These are phyloP conservation scores for Cheilosia urbana DNA, from an alignment of 2,888 invertebrate genomes.

Conservation along the genomic window DNA sequence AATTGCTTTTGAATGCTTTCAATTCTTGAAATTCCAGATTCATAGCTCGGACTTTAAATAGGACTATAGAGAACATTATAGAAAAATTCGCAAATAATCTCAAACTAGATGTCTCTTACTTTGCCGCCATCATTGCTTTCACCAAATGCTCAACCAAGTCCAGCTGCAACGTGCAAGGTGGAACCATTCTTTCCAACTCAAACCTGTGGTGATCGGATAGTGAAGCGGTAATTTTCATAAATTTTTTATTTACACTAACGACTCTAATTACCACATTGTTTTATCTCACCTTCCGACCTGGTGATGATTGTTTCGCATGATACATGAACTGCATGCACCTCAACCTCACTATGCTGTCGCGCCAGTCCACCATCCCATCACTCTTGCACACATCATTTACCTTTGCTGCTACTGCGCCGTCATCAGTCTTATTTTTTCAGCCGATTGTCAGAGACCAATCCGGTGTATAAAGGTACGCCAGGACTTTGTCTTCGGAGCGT, in stretches of 20 bases:
- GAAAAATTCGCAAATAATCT: no score
- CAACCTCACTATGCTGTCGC: conserved; percentile 34
- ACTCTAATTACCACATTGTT: conserved; percentile 76
- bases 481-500: conserved; percentile 54
- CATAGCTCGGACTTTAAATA: no score
- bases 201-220: conserved; percentile 46
- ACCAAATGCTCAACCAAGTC: conserved; percentile 17
- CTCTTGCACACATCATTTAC: conserved; percentile 64
- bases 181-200: no score
- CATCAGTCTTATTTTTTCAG: conserved; percentile 56
- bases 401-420: conserved; percentile 63
- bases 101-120: no score
- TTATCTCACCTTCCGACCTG: conserved; percentile 75
- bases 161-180: conserved; percentile 10
- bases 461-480: conserved; percentile 45
- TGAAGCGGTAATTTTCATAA: conserved; percentile 63
- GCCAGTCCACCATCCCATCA: conserved; percentile 25
- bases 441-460: conserved; percentile 65
- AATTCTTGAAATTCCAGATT: no score
- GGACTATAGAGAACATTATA: no score
- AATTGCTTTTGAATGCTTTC: no score
- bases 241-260: conserved; percentile 73
- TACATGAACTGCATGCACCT: conserved; percentile 71
- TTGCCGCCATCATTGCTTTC: background rate
- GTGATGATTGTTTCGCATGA: conserved; percentile 76